A percentile compares a stretch with the other conserved stretches of the same genome.
Evolutionary conservation across 2,113 vertebrate species (phyloP).

Genomic region (Carassius carassius): DNA sequence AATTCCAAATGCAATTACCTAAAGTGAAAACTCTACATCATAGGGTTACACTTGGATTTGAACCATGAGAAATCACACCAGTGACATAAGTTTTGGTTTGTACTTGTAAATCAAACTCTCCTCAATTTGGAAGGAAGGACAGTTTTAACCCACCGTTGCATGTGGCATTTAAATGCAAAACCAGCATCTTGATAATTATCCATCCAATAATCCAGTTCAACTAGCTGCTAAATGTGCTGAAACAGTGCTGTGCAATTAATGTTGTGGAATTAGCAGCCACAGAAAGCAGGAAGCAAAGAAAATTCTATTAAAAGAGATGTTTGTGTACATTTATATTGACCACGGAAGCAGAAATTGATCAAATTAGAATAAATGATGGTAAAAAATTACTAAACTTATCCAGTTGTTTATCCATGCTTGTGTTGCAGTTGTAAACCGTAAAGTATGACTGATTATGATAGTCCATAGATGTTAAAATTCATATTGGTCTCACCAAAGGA

Average conservation of each 20-base stretch:
- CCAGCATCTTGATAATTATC: not conserved
- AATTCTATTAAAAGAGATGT: not conserved
- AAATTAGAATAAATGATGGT: slow-evolving; percentile 2
- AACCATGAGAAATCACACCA: not conserved
- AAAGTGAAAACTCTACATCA: not conserved
- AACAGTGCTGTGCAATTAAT: not conserved
- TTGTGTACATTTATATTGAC: slow-evolving; percentile 4
- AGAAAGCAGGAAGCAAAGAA: not conserved
- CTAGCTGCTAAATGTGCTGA: slow-evolving; percentile 6
- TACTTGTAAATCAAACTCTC: slow-evolving; percentile 3
- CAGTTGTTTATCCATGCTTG: not conserved
- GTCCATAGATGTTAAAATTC: not conserved
- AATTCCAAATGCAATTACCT: not conserved
- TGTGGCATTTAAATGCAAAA: not conserved
- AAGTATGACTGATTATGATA: not conserved
- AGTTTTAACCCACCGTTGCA: not conserved
- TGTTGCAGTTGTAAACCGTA: not conserved
- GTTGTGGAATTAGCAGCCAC: not conserved
- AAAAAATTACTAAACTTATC: not conserved
- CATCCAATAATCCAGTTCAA: slow-evolving; percentile 1
- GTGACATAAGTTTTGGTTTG: slow-evolving; percentile 2
- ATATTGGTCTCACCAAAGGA: not conserved
- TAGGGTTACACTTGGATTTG: not conserved
- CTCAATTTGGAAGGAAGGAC: not conserved
- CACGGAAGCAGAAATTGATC: slow-evolving; percentile 1